Percentiles rank a stretch among this genome's conserved stretches.
Conservation (phyloP, 2,888 invertebrate species). For the Coronaproctus castanopsis region DNA sequence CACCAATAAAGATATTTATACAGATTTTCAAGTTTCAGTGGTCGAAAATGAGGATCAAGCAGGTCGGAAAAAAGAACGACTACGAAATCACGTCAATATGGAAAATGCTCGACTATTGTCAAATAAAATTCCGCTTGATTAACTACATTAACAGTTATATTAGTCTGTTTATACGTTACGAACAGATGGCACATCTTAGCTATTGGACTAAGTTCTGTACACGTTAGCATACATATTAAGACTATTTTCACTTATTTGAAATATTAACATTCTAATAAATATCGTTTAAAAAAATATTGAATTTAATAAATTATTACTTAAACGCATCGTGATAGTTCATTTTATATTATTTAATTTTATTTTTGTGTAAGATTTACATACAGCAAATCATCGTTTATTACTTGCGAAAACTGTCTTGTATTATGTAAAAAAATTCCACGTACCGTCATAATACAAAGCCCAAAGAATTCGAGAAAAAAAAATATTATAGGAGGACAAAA, state of each 20-base stretch:
- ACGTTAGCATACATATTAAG: neutral
- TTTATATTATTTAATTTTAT: too few species aligned
- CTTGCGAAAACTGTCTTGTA: too few species aligned
- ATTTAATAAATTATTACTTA: too few species aligned
- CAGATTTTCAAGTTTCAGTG: neutral
- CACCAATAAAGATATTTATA: neutral
- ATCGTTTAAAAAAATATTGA: neutral
- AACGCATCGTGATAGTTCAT: too few species aligned
- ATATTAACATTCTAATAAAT: neutral
- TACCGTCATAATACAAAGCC: too few species aligned
- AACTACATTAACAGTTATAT: neutral
- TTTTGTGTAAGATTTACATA: too few species aligned
- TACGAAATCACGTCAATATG: neutral
- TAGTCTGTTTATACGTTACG: neutral
- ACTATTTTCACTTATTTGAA: neutral
- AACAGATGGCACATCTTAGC: neutral
- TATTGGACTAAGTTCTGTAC: neutral
- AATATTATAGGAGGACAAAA: too few species aligned
- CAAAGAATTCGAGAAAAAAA: too few species aligned
- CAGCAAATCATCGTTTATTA: too few species aligned
- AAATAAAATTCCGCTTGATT: neutral
- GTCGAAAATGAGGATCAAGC: neutral
- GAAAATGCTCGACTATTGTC: neutral
- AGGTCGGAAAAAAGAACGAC: neutral
- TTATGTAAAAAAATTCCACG: too few species aligned